Evolutionary conservation across 2,888 invertebrate species (phyloP).

Genomic region (Lycophotia porphyrea): DNA sequence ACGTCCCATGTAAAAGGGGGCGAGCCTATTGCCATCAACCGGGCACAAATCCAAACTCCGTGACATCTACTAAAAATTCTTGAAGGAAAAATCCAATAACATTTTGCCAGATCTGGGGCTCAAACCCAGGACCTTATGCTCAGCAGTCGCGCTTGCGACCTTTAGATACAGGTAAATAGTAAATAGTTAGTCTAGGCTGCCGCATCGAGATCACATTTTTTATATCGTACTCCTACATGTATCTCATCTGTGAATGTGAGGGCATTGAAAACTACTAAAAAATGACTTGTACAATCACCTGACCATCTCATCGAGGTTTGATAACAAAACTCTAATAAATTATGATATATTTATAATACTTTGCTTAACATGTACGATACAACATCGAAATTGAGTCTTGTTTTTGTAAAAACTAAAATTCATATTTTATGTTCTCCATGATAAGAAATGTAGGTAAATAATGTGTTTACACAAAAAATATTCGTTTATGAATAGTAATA

Average conservation of each 20-base stretch:
- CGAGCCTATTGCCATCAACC: neutral
- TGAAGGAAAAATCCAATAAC: neutral
- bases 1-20: neutral
- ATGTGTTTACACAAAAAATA: neutral
- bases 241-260: neutral
- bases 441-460: conserved; percentile 2
- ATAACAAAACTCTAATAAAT: neutral
- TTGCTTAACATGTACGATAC: neutral
- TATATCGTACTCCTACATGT: no score
- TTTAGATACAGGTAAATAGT: neutral
- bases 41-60: neutral
- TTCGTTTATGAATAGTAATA: neutral
- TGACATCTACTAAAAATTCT: neutral
- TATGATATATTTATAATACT: neutral
- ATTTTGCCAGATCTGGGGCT: neutral
- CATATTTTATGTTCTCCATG: neutral
- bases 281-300: neutral
- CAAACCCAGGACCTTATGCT: neutral
- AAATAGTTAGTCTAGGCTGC: neutral
- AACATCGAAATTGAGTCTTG: neutral
- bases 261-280: neutral
- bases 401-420: neutral
- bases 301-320: neutral
- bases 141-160: neutral
- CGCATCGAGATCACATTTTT: no score